Base-by-base conservation (phyloP, 2,113 vertebrate genomes). In the Cyrtonyx montezumae region DNA sequence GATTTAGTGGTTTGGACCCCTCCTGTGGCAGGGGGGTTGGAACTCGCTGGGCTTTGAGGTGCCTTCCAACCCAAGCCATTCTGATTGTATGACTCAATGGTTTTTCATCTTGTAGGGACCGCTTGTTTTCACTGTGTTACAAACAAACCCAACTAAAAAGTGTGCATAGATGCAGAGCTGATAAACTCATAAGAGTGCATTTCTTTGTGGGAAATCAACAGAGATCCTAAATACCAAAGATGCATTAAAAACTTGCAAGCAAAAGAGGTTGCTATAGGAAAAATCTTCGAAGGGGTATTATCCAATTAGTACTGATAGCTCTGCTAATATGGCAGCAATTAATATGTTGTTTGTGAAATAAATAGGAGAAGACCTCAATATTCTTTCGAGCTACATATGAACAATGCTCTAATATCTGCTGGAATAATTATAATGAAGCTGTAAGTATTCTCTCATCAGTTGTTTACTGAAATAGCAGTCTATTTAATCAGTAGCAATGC, bases 371-470 rank as follows among this genome's bases (percentile, higher is more conserved):
- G 95, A 96, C 96, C 96, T 97, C 96, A 95, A 96, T 95, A 95
- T 87, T 95, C 91, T 95, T 96, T 91, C 95, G 97, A 88, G 93
- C 96, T 96, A 91, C 82, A 67, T 95, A 62, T 70, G 84, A 97
- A 95, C 96, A 94, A 93, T 87, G 94, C 90, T 97, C 96, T 97
- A 96, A 95, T 97, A 95, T 96, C 95, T 92, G 82, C 90, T 91
- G 89, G 95, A 95, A 95, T 97, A 97, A 97, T 97, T 97, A 97
- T 96, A 88, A 93, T 97, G 96, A 98, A 96, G 97, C 95, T 96
- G 97, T 97, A 97, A 97, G 97, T 97, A 93, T 96, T 97, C 96
- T 97, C 97, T 97, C 96, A 92, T 95, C 96, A 91, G 95, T 96
- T 97, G 95, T 97, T 98, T 97, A 96, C 96, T 95, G 96, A 96